phyloP scores from a whole-genome alignment of 2,888 invertebrate species.

The Dynastes tityus region DNA sequence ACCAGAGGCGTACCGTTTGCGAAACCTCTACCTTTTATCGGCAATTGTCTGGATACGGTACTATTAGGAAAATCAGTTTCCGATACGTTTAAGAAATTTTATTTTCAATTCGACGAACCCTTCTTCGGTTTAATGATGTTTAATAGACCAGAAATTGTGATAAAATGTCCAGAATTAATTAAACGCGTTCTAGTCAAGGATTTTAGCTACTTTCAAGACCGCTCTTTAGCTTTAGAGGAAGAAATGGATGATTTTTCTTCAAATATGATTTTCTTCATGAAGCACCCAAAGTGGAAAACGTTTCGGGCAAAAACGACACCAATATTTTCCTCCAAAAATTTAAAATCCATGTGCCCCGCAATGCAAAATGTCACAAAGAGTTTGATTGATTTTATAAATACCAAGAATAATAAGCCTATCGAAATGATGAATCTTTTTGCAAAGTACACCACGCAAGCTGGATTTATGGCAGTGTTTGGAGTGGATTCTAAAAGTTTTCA shows the following conservation, averaged over 20 bases:
- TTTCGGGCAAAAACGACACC: conserved; percentile 72
- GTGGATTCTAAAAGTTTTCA: conserved; percentile 68
- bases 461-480: conserved; percentile 71
- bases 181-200: conserved; percentile 71
- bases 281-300: conserved; percentile 72
- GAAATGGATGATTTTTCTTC: conserved; percentile 68
- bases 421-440: not conserved
- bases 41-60: conserved; percentile 67
- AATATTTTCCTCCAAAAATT: conserved; percentile 73
- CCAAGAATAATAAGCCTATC: conserved; percentile 28
- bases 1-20: conserved; percentile 66
- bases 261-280: conserved; percentile 69
- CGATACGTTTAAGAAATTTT: conserved; percentile 61
- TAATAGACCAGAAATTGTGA: conserved; percentile 70
- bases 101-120: conserved; percentile 60
- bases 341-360: conserved; percentile 72
- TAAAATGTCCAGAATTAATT: conserved; percentile 70
- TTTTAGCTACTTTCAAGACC: conserved; percentile 71
- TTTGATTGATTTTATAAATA: conserved; percentile 42
- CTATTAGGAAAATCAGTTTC: conserved; percentile 58
- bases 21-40: conserved; percentile 67
- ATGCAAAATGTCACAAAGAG: conserved; percentile 66
- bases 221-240: conserved; percentile 68
- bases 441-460: conserved; percentile 53
- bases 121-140: conserved; percentile 72